phyloP scores from a whole-genome alignment of 2,797 vertebrate species.

The Gastrophryne carolinensis region DNA sequence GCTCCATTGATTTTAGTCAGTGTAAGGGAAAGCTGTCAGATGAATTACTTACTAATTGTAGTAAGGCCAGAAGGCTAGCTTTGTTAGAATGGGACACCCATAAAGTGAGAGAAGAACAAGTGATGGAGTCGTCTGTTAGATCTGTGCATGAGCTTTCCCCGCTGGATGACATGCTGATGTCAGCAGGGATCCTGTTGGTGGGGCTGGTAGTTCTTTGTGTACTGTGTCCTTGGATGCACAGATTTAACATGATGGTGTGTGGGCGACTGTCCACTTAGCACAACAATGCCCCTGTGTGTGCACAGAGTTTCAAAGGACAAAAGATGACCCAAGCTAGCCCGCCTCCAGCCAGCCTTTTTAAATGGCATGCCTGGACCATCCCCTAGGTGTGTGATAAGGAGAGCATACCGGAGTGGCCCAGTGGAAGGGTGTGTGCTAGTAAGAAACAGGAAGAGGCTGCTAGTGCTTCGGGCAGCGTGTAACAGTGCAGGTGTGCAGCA shows the following conservation, averaged over 20 bases:
- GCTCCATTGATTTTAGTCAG: too few species aligned
- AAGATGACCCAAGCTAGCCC: constrained; percentile 20
- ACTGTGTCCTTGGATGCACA: neutral
- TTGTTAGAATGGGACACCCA: too few species aligned
- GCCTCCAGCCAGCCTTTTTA: constrained; percentile 32
- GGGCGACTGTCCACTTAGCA: constrained; percentile 40
- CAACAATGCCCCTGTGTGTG: constrained; percentile 40
- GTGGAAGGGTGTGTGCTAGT: constrained; percentile 69
- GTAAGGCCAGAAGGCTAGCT: too few species aligned
- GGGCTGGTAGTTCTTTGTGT: neutral
- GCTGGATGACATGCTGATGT: neutral
- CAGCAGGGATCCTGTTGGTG: neutral
- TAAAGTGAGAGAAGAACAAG: too few species aligned
- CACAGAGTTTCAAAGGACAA: constrained; percentile 28
- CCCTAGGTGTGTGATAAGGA: constrained; percentile 66
- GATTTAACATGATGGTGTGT: constrained; percentile 20
- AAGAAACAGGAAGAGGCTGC: constrained; percentile 71
- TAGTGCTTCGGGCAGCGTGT: constrained; percentile 51
- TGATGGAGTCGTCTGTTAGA: too few species aligned
- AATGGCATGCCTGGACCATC: constrained; percentile 42
- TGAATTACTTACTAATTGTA: too few species aligned
- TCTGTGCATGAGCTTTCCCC: neutral
- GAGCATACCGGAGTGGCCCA: constrained; percentile 59
- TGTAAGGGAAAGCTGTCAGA: too few species aligned
- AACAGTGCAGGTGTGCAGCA: constrained; percentile 68